A percentile compares a stretch with the other conserved stretches of the same genome.
Evolutionary conservation across 2,888 invertebrate genomes (phyloP).

Genomic region (Chymomyza amoena): DNA sequence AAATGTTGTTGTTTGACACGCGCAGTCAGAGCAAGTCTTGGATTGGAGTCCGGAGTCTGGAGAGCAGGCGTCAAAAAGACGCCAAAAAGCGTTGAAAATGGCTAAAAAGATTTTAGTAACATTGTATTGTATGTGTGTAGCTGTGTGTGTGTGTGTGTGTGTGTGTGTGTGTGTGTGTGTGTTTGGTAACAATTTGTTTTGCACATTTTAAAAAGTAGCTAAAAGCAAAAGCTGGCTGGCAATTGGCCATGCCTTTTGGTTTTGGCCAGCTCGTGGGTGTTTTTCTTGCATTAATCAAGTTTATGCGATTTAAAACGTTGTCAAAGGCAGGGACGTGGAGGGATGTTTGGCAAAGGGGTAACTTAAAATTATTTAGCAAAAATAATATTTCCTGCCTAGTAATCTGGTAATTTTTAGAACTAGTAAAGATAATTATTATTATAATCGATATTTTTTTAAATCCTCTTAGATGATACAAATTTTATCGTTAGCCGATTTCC

Average conservation of each 20-base stretch:
- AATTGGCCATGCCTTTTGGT: not conserved
- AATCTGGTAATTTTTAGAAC: no score
- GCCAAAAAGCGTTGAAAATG: constrained; percentile 7
- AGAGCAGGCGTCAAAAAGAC: constrained; percentile 35
- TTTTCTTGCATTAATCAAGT: constrained; percentile 61
- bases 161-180: constrained; percentile 4
- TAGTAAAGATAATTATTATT: no score
- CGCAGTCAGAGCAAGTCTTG: not conserved
- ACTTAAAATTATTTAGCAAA: no score
- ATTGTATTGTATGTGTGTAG: not conserved
- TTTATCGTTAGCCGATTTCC: no score
- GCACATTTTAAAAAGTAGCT: constrained; percentile 15
- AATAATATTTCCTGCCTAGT: no score
- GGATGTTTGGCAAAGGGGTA: no score
- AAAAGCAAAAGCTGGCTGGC: not conserved
- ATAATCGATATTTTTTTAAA: no score
- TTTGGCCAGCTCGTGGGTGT: constrained; percentile 40
- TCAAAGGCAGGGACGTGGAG: not conserved
- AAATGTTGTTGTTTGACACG: constrained; percentile 20
- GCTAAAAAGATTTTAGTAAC: not conserved
- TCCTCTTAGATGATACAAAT: no score
- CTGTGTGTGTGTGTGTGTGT: constrained; percentile 1
- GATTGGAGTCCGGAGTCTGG: not conserved
- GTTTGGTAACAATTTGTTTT: constrained; percentile 14
- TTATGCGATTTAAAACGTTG: constrained; percentile 46